Percentiles rank a stretch among this genome's conserved stretches.
These are phyloP conservation scores for Pelobates fuscus DNA, from an alignment of 2,113 vertebrate species.

Conservation along the genomic window DNA sequence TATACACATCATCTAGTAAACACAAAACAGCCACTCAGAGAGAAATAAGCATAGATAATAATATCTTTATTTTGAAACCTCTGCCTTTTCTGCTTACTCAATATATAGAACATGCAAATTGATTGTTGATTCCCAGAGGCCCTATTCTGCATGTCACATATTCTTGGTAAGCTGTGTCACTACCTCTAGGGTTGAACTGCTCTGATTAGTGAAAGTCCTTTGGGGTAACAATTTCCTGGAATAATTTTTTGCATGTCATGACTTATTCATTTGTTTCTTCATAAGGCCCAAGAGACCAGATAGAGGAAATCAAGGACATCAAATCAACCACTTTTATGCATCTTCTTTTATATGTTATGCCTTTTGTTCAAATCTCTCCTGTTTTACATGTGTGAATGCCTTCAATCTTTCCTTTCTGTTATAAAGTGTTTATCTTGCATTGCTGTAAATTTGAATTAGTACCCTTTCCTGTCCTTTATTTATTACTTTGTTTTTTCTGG, in stretches of 20 bases:
- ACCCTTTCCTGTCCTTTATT: background rate
- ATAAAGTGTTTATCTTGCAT: no score
- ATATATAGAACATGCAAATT: conserved; percentile 1
- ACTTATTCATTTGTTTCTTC: no score
- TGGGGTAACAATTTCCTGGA: conserved; percentile 27
- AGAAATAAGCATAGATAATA: no score
- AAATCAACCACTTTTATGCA: background rate
- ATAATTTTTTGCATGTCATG: conserved; percentile 12
- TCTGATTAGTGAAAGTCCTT: conserved; percentile 29
- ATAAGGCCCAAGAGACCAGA: conserved; percentile 28
- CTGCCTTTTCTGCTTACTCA: background rate
- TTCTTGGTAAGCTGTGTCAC: background rate
- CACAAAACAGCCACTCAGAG: no score
- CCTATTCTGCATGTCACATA: conserved; percentile 12
- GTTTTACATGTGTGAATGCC: no score
- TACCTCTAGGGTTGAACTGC: conserved; percentile 21
- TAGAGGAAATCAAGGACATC: conserved; percentile 14
- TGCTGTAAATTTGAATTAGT: background rate
- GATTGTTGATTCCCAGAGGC: conserved; percentile 18
- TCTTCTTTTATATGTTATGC: background rate
- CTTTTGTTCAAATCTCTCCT: background rate
- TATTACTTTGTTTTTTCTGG: background rate
- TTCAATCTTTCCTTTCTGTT: no score
- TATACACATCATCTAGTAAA: no score
- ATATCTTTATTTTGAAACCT: no score